Base-by-base conservation (phyloP, 2,888 invertebrate genomes). In the Diplolepis rosae region DNA sequence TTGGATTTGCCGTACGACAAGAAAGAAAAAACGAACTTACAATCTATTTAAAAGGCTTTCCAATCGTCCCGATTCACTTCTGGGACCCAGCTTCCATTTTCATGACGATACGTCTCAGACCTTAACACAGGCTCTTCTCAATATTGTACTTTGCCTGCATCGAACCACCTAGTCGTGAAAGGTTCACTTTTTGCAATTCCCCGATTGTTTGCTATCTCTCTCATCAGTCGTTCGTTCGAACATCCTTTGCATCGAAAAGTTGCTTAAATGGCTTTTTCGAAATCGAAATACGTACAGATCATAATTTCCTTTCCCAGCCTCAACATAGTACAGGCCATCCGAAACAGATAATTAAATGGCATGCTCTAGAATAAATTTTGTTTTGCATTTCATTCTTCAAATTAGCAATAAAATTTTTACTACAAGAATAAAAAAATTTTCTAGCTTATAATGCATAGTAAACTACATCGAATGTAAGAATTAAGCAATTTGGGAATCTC, bases 11-110 rank as follows among this genome's bases (percentile, higher is more conserved):
- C 70, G 69, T 71, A 72, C 74, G 42, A 66, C 66, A 61, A 61
- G 69, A 65, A 78, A n/a, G n/a, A n/a, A 71, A 72, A 70, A 71
- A 67, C 78, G 81, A 84, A 81, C 83, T 83, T 83, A 83, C 82
- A 84, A 84, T 85, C 83, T 81, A 78, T 81, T 83, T 85, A 82
- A 81, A 82, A 80, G 81, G 80, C 80, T 80, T 80, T 82, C 78
- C 83, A 82, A 83, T 83, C 80, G 79, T 77, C 76, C 78, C 80
- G 80, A 80, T 72, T 82, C 70, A 72, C 70, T 71, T 51, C 66
- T 68, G 69, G 69, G 71, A 74, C 74, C 70, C 66, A 68, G 39
- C 51, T 32, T 67, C 52, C 28, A 39, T 67, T 67, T 39, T 52
- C 52, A 48, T 67, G 35, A 39, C 67, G 35, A 67, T 52, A 52